Percentiles rank a stretch among this genome's conserved stretches.
These are phyloP conservation scores for Poecile atricapillus DNA, from an alignment of 2,113 vertebrate species.

Conservation along the genomic window DNA sequence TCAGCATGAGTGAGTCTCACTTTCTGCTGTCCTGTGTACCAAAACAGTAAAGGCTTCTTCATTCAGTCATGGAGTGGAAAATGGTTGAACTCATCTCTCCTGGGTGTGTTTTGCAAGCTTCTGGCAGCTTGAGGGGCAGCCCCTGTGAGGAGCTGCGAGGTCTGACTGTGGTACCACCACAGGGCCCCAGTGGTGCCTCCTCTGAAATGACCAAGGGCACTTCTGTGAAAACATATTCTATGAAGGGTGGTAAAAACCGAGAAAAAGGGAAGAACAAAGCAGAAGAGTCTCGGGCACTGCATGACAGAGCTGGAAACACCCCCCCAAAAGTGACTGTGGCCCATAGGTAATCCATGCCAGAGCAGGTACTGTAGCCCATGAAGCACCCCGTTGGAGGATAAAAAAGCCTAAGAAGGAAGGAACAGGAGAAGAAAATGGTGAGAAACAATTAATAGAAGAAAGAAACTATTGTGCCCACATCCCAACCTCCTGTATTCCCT, in stretches of 20 bases:
- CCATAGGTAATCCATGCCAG: background rate
- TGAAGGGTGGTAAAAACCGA: background rate
- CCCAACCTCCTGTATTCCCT: background rate
- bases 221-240: background rate
- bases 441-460: background rate
- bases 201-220: background rate
- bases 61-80: background rate
- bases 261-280: background rate
- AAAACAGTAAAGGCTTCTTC: background rate
- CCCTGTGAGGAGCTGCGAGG: background rate
- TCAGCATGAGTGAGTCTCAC: background rate
- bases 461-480: background rate
- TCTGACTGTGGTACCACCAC: accelerated
- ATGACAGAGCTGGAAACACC: background rate
- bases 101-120: background rate
- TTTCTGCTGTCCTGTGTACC: background rate
- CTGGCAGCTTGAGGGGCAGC: background rate
- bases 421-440: background rate
- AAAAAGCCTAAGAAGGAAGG: background rate
- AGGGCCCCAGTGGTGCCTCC: accelerated
- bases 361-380: background rate
- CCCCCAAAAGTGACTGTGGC: background rate
- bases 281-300: background rate
- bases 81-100: background rate
- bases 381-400: background rate